Evolutionary conservation across 2,113 vertebrate genomes (phyloP), one percentile per base, ranked within the genome.

Genomic region (Heptranchias perlo): DNA sequence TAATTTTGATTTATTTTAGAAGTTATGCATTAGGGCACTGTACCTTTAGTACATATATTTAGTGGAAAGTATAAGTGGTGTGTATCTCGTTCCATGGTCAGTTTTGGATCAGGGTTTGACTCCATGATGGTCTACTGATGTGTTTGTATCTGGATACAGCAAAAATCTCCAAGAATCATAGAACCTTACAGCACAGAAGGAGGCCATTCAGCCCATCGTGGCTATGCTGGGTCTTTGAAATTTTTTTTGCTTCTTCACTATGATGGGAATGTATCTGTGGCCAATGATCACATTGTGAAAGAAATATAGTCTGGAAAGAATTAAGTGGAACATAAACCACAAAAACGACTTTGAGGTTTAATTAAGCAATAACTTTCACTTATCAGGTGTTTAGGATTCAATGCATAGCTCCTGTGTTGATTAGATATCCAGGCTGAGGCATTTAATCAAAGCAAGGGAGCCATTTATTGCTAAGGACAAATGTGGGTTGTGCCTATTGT

Each of bases 391-490:
- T 39, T 25, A 11, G 61, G n/a, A 65, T 65, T 94, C 62, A 94
- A 94, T 94, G 47, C 35, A 44, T 39, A 23, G 61, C 21, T 39
- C 61, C 92, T 44, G 8, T 47, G n/a, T 94, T 65, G 92, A 94
- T 94, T 62, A 44, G 39, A 64, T 65, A 94, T 47, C 35, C 61
- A 94, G 14, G n/a, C 92, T 94, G 92, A 94, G 61, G 62, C 65
- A 10, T 94, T 94, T 94, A 94, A 94, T 65, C 61, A 94, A 94
- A 94, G 92, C n/a, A 65, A 39, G 18, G 65, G 61, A 62, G 16
- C 61, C n/a, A 94, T 94, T 94, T 65, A 47, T 65, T 62, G 47
- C 62, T 23, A 44, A 94, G 62, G 92, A 94, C 61, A 94, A 94
- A 64, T 65, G 62, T 65, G 35, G n/a, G 31, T 65, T 94, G 18